Evolutionary conservation across 2,888 invertebrate genomes (phyloP).

Genomic region (Tipula lateralis): DNA sequence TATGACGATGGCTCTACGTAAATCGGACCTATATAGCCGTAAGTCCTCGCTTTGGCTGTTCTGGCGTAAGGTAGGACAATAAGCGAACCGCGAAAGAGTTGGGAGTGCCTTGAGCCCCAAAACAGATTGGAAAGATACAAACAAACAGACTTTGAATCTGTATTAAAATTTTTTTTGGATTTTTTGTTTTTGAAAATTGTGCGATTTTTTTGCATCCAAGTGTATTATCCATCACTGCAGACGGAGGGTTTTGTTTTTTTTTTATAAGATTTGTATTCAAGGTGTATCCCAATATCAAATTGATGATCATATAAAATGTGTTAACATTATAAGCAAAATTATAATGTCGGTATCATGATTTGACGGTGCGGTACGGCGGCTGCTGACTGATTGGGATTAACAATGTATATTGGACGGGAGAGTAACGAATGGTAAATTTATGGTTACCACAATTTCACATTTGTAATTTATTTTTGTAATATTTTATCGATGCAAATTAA

Average conservation of each 20-base stretch:
- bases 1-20: no score
- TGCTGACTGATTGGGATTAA: conserved; percentile 13
- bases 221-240: not conserved
- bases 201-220: no score
- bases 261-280: not conserved
- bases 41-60: no score
- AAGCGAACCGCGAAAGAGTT: no score
- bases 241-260: not conserved
- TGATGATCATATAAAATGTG: conserved; percentile 5
- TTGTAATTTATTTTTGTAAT: not conserved
- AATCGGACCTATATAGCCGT: no score
- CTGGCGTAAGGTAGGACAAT: no score
- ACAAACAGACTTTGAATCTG: no score
- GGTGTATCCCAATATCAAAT: conserved; percentile 9
- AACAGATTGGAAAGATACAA: no score
- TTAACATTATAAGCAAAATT: not conserved
- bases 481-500: conserved; percentile 11
- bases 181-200: no score
- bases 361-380: not conserved
- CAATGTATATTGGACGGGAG: not conserved
- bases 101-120: no score
- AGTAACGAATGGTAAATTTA: not conserved
- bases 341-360: conserved; percentile 9
- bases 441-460: not conserved
- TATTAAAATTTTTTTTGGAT: no score